Evolutionary conservation across 2,113 vertebrate species (phyloP).

Genomic region (Desmodus rotundus): DNA sequence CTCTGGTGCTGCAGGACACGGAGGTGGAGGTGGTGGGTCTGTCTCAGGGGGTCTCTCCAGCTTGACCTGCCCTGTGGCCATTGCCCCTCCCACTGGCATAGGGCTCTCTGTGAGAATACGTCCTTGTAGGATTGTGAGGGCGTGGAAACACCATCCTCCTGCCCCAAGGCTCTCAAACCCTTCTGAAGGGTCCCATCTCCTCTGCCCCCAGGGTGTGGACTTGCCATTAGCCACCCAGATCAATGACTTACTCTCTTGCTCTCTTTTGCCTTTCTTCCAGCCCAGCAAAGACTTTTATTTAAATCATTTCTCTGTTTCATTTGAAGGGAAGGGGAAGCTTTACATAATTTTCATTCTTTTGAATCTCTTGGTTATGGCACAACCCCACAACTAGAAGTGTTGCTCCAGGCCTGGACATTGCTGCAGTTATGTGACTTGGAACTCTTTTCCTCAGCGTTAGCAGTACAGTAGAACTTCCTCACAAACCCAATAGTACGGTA

Average conservation of each 20-base stretch:
- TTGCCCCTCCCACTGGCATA: background rate
- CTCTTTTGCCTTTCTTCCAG: background rate
- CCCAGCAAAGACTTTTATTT: background rate
- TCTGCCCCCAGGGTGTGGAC: accelerated
- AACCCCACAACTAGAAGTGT: background rate
- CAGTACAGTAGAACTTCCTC: background rate
- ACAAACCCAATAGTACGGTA: background rate
- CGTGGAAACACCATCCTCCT: background rate
- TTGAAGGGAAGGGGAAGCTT: background rate
- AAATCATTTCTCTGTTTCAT: background rate
- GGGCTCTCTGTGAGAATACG: background rate
- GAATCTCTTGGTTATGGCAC: background rate
- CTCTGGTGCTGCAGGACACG: too few relatives aligned
- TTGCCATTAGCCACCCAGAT: background rate
- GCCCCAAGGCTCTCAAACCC: background rate
- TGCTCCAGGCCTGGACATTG: background rate
- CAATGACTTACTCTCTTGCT: background rate
- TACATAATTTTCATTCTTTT: background rate
- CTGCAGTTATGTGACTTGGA: background rate
- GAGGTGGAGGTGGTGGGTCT: background rate
- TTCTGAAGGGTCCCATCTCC: background rate
- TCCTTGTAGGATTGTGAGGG: background rate
- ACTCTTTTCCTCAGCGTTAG: background rate
- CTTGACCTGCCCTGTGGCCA: background rate
- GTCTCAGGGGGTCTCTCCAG: background rate